Conservation (phyloP, 92 coral and sea anemone genomes). For the Parazoanthus darwini region DNA sequence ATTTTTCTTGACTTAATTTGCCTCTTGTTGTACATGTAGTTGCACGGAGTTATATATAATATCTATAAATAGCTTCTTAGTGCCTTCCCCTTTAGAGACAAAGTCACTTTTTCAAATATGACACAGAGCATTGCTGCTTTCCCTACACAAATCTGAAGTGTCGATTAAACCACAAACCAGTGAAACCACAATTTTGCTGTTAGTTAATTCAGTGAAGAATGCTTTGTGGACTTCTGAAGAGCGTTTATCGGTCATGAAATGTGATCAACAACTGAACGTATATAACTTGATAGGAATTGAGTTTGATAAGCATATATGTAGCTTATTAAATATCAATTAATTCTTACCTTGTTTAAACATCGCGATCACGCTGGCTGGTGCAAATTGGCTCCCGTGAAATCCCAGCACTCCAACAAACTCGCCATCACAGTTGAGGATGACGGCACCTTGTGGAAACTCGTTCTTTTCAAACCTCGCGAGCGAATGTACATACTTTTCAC, state of each 20-base stretch:
- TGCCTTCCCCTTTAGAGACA: too few relatives aligned
- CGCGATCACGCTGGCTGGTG: neutral
- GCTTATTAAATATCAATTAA: neutral
- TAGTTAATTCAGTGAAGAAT: too few relatives aligned
- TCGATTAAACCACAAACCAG: too few relatives aligned
- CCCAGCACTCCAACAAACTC: constrained; percentile 21
- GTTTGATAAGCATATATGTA: neutral
- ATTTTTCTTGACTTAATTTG: too few relatives aligned
- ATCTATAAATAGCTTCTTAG: too few relatives aligned
- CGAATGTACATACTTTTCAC: neutral
- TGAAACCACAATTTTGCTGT: too few relatives aligned
- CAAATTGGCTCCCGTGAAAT: neutral
- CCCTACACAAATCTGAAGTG: neutral
- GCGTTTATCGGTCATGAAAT: too few relatives aligned
- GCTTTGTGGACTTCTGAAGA: neutral
- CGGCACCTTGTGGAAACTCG: constrained; percentile 12
- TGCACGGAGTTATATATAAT: too few relatives aligned
- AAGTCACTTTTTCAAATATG: neutral
- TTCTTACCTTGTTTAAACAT: constrained; percentile 7
- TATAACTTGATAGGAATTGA: neutral
- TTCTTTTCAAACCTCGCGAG: neutral
- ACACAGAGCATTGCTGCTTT: neutral
- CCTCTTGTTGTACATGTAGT: too few relatives aligned
- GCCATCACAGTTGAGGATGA: neutral
- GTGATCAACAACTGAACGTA: neutral